Percentiles rank a stretch among this genome's conserved stretches.
These are phyloP conservation scores for Neelides folsomi DNA, from an alignment of 2,888 invertebrate species.

Conservation along the genomic window DNA sequence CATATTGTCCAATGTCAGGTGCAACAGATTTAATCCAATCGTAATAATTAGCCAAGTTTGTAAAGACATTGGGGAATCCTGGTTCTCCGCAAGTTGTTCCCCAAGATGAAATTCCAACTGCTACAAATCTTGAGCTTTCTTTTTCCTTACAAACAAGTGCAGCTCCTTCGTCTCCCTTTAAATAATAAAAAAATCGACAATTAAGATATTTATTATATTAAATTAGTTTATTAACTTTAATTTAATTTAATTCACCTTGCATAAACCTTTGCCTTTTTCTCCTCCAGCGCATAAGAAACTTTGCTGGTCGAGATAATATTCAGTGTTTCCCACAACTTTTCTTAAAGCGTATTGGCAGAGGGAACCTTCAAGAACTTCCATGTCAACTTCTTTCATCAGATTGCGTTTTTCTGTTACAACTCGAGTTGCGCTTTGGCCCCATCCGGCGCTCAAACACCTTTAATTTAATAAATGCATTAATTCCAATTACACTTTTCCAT, in stretches of 20 bases:
- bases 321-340: slow-evolving; percentile 21
- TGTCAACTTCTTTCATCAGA: slow-evolving; percentile 31
- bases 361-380: slow-evolving; percentile 22
- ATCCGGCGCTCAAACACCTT: slow-evolving; percentile 29
- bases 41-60: slow-evolving; percentile 28
- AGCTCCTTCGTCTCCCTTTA: slow-evolving; percentile 31
- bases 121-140: slow-evolving; percentile 22
- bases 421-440: slow-evolving; percentile 27
- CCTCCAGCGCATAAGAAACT: slow-evolving; percentile 32
- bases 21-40: slow-evolving; percentile 31
- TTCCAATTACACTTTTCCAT: too few relatives aligned
- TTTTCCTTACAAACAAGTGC: slow-evolving; percentile 29
- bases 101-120: slow-evolving; percentile 29
- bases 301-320: slow-evolving; percentile 26
- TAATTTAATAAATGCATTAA: not conserved
- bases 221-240: slow-evolving; percentile 1
- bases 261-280: slow-evolving; percentile 29
- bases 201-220: not conserved
- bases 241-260: slow-evolving; percentile 18
- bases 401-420: slow-evolving; percentile 13
- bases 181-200: too few relatives aligned
- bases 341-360: slow-evolving; percentile 27
- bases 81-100: slow-evolving; percentile 29
- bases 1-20: slow-evolving; percentile 22
- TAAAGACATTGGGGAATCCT: slow-evolving; percentile 29